These are phyloP conservation scores for Aphaenogaster ashmeadi DNA, from an alignment of 1,140 invertebrate genomes.

Conservation along the genomic window DNA sequence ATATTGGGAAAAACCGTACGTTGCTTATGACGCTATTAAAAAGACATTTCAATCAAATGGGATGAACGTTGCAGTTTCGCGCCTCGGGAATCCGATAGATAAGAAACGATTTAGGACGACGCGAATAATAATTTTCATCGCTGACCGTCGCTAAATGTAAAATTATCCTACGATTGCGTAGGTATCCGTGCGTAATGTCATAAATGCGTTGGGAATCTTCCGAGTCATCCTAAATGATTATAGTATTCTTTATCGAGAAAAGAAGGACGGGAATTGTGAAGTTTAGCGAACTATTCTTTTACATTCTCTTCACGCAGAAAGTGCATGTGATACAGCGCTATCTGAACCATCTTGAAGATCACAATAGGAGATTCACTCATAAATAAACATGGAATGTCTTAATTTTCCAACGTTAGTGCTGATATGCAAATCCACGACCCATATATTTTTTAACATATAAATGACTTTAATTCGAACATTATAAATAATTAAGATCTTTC, in stretches of 20 bases:
- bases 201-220: neutral
- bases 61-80: slow-evolving; percentile 18
- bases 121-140: neutral
- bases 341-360: neutral
- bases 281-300: neutral
- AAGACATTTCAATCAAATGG: slow-evolving; percentile 13
- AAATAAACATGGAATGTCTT: neutral
- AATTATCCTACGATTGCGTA: slow-evolving; percentile 29
- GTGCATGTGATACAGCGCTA: neutral
- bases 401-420: neutral
- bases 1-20: neutral
- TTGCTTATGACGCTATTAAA: slow-evolving; percentile 13
- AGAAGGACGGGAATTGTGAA: slow-evolving; percentile 12
- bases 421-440: neutral
- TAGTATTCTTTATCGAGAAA: neutral
- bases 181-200: slow-evolving; percentile 29
- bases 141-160: slow-evolving; percentile 18
- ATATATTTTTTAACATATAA: neutral
- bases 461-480: neutral
- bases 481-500: neutral
- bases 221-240: slow-evolving; percentile 33
- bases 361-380: neutral
- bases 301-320: slow-evolving; percentile 17
- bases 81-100: neutral
- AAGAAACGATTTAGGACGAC: neutral